phyloP scores from a whole-genome alignment of 2,113 vertebrate species.

The Sceloporus undulatus region DNA sequence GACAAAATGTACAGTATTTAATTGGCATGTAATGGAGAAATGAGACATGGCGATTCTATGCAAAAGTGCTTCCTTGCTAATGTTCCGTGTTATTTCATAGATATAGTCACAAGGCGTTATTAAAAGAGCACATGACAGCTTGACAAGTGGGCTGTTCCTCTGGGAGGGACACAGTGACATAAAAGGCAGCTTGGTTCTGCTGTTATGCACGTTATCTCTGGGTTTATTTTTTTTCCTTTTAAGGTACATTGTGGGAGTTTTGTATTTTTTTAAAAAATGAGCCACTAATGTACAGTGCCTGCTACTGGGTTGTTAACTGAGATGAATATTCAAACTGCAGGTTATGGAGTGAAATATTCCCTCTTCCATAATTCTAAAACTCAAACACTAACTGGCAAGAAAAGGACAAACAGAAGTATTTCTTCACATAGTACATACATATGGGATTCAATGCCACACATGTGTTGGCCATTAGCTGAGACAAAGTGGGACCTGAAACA shows the following conservation, averaged over 20 bases:
- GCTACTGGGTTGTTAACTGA: background rate
- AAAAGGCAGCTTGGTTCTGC: constrained; percentile 36
- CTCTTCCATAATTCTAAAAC: rapidly evolving
- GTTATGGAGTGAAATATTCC: rapidly evolving
- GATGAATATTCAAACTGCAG: background rate
- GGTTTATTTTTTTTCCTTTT: constrained; percentile 58
- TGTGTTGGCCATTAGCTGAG: background rate
- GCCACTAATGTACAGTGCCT: background rate
- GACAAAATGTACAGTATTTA: constrained; percentile 19
- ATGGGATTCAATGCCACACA: background rate
- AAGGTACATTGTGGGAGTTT: constrained; percentile 33
- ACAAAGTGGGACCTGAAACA: background rate
- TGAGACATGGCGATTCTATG: background rate
- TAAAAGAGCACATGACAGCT: background rate
- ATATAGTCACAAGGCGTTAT: background rate
- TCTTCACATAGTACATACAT: background rate
- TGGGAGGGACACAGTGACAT: background rate
- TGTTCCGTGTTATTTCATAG: background rate
- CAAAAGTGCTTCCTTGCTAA: background rate
- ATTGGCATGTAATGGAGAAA: background rate
- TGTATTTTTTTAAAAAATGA: constrained; percentile 4
- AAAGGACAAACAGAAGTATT: no score
- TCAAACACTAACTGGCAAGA: background rate
- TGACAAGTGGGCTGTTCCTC: constrained; percentile 15
- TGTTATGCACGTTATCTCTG: constrained; percentile 10